Evolutionary conservation across 2,888 invertebrate genomes (phyloP), one percentile per base, ranked within the genome.

Genomic region (Volucella inanis): DNA sequence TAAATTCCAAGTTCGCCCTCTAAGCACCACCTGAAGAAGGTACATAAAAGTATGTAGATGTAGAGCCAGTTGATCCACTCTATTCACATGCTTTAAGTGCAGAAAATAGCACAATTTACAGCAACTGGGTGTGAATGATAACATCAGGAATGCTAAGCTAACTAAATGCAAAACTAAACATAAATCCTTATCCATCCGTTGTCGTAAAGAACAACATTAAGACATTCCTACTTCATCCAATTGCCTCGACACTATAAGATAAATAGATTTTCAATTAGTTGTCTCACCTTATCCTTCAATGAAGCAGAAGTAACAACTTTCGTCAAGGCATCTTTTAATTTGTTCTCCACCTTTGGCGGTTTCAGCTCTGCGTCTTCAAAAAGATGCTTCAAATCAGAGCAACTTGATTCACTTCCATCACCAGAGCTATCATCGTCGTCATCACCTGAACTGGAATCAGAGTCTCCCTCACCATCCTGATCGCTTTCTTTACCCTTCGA

Each of bases 401-500:
- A 78, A 15, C 70, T 82, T 3, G 86, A 86, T 12, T 65, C 87
- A 59, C 82, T 87, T 8, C 87, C 88, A 8, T 87, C 87, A 8
- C 77, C 87, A 0, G 93, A 93, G 67, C 88, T 88, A 54, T 89
- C 89, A 41, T 89, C 89, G 65, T 89, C 90, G 64, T 89, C 90
- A 61, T 89, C 90, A 38, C 88, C 89, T 10, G 85, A 85, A 52
- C 76, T 77, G 0, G 81, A 76, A 59, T 65, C 54, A 9, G 85
- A 85, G 70, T 88, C 88, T 61, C 89, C 89, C 68, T 89, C 89
- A 59, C 86, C 88, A 10, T 88, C 89, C 54, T 91, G 89, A 90
- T 96, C 96, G 86, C 96, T 96, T 88, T 96, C 95, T 87, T 94
- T 94, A 62, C 90, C 91, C 87, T 91, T 90, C 8, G 91, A 90